Evolutionary conservation across 2,797 vertebrate genomes (phyloP).

Genomic region (Furcifer pardalis): DNA sequence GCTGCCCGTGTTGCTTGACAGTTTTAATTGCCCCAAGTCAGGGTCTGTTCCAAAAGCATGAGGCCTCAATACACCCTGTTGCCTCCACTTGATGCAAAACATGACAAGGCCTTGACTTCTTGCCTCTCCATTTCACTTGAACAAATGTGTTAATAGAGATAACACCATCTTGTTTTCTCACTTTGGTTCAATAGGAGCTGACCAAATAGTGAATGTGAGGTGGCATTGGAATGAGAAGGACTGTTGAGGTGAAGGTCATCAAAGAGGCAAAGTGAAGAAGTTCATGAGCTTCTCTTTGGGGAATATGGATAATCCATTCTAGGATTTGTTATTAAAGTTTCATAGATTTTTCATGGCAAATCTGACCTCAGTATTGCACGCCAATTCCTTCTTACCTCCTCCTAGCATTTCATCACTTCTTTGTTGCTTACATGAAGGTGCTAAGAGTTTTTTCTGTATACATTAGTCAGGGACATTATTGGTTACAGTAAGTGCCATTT

Average conservation of each 20-base stretch:
- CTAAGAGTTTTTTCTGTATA: not conserved
- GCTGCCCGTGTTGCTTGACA: slow-evolving; percentile 24
- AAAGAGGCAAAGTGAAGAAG: slow-evolving; percentile 86
- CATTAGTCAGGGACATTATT: not conserved
- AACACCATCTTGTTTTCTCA: slow-evolving; percentile 92
- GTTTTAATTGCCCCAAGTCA: slow-evolving; percentile 72
- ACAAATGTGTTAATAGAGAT: slow-evolving; percentile 89
- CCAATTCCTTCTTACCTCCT: slow-evolving; percentile 17
- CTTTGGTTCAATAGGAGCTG: slow-evolving; percentile 82
- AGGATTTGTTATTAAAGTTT: slow-evolving; percentile 30
- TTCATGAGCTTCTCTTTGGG: slow-evolving; percentile 74
- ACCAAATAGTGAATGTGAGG: slow-evolving; percentile 80
- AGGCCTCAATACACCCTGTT: slow-evolving; percentile 67
- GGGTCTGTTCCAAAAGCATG: slow-evolving; percentile 50
- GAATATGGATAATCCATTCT: slow-evolving; percentile 47
- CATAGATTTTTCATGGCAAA: slow-evolving; percentile 41
- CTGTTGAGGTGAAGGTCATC: slow-evolving; percentile 77
- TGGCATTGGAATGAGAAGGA: slow-evolving; percentile 66
- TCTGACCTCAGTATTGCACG: slow-evolving; percentile 28
- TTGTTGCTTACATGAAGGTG: not conserved
- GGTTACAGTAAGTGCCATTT: not conserved
- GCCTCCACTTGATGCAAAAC: slow-evolving; percentile 67
- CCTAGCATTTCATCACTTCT: slow-evolving; percentile 5
- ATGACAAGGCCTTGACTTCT: slow-evolving; percentile 76
- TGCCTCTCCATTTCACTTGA: slow-evolving; percentile 80